phyloP scores from a whole-genome alignment of 2,888 invertebrate species.

The Drosophila macrothrix region DNA sequence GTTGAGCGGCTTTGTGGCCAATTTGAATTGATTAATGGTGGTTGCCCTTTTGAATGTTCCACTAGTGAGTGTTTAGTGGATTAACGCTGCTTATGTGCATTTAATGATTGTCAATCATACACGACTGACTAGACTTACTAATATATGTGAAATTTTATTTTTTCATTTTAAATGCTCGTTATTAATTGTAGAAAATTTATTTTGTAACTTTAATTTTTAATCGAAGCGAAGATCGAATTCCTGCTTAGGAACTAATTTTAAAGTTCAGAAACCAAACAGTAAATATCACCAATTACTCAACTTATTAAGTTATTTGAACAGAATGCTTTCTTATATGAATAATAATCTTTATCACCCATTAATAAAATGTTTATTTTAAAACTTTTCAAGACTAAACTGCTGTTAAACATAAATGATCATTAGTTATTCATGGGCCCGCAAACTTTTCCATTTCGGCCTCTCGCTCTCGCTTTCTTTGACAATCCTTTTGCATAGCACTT shows the following conservation, averaged over 20 bases:
- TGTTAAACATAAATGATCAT: background rate
- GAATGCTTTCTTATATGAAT: background rate
- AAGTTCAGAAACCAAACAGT: background rate
- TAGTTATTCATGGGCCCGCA: background rate
- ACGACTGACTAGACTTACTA: background rate
- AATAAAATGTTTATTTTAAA: background rate
- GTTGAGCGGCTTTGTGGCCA: conserved; percentile 2
- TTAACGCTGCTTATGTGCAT: background rate
- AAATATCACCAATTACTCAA: background rate
- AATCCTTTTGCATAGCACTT: conserved; percentile 47
- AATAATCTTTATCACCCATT: background rate
- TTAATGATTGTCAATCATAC: background rate
- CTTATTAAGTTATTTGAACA: background rate
- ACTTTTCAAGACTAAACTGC: conserved; percentile 1
- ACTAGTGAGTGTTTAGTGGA: background rate
- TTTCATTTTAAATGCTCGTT: background rate
- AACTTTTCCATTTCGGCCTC: background rate
- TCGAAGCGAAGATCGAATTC: background rate
- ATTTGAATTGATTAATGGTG: conserved; percentile 14
- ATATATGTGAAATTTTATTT: background rate
- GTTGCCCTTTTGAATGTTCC: background rate
- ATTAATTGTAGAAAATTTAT: background rate
- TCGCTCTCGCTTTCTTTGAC: background rate
- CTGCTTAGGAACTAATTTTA: background rate
- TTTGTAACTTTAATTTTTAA: background rate